Percentiles rank a stretch among this genome's conserved stretches.
These are phyloP conservation scores for Isoperla grammatica DNA, from an alignment of 2,888 invertebrate species.

Conservation along the genomic window DNA sequence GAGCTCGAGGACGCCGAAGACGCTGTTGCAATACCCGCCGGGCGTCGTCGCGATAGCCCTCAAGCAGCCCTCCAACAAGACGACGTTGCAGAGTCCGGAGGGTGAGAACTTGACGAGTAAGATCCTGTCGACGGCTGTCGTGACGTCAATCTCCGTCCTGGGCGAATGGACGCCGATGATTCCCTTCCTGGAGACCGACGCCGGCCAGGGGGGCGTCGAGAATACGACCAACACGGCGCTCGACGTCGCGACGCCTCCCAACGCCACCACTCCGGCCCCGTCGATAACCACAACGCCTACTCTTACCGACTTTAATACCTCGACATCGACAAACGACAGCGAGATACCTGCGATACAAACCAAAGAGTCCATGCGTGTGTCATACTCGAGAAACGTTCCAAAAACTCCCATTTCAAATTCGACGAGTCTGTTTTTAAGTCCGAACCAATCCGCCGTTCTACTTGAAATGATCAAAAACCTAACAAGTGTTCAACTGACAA, in stretches of 20 bases:
- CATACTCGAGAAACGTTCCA: background rate
- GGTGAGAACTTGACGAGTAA: slow-evolving; percentile 17
- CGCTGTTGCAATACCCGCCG: slow-evolving; percentile 7
- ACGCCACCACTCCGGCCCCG: background rate
- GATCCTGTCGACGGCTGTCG: slow-evolving; percentile 29
- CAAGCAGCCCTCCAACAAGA: slow-evolving; percentile 29
- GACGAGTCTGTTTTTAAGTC: too few species aligned
- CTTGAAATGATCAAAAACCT: too few species aligned
- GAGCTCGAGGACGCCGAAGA: background rate
- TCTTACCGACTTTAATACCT: too few species aligned
- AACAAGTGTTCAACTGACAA: too few species aligned
- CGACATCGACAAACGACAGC: too few species aligned
- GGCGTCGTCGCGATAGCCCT: too few species aligned
- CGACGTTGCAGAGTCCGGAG: background rate
- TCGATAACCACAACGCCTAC: too few species aligned
- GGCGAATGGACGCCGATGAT: slow-evolving; percentile 18
- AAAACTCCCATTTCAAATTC: too few species aligned
- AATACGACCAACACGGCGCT: background rate
- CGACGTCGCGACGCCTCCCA: background rate
- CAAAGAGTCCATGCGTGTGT: background rate
- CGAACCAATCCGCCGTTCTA: too few species aligned
- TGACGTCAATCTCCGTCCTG: slow-evolving; percentile 29
- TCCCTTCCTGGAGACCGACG: background rate
- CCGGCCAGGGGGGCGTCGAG: background rate
- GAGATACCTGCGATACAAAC: background rate